These are phyloP conservation scores for Mythimna ferrago DNA, from an alignment of 2,888 invertebrate genomes.

Conservation along the genomic window DNA sequence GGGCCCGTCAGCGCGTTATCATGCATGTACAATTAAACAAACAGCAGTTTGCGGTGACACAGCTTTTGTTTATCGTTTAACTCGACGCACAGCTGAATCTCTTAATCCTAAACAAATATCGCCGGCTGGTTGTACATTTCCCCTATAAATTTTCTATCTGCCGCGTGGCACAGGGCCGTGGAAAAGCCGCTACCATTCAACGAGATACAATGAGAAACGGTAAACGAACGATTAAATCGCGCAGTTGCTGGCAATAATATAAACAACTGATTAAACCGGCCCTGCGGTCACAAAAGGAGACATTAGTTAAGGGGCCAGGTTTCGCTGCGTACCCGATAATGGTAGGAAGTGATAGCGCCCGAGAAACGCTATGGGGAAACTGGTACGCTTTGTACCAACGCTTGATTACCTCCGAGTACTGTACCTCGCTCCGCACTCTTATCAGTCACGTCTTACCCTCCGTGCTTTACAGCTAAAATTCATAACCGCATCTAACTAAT, in stretches of 20 bases:
- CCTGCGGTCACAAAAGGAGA: slow-evolving; percentile 88
- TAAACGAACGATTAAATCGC: slow-evolving; percentile 88
- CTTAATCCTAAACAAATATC: slow-evolving; percentile 90
- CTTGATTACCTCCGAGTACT: slow-evolving; percentile 71
- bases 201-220: slow-evolving; percentile 87
- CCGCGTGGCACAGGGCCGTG: slow-evolving; percentile 65
- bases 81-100: slow-evolving; percentile 83
- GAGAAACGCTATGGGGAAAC: slow-evolving; percentile 73
- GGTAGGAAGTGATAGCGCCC: slow-evolving; percentile 84
- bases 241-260: slow-evolving; percentile 86
- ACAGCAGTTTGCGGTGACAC: slow-evolving; percentile 84
- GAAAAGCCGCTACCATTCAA: slow-evolving; percentile 75
- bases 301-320: slow-evolving; percentile 84
- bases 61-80: slow-evolving; percentile 87
- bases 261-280: slow-evolving; percentile 89
- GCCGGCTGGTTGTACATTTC: slow-evolving; percentile 66
- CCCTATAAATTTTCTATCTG: slow-evolving; percentile 79
- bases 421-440: slow-evolving; percentile 66
- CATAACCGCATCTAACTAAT: slow-evolving; percentile 54
- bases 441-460: slow-evolving; percentile 68
- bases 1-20: slow-evolving; percentile 83
- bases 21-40: slow-evolving; percentile 87
- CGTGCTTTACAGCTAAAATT: slow-evolving; percentile 61
- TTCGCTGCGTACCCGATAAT: slow-evolving; percentile 84
- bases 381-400: slow-evolving; percentile 76